These are phyloP conservation scores for Heliconius sara DNA, from an alignment of 2,888 invertebrate species.

Conservation along the genomic window DNA sequence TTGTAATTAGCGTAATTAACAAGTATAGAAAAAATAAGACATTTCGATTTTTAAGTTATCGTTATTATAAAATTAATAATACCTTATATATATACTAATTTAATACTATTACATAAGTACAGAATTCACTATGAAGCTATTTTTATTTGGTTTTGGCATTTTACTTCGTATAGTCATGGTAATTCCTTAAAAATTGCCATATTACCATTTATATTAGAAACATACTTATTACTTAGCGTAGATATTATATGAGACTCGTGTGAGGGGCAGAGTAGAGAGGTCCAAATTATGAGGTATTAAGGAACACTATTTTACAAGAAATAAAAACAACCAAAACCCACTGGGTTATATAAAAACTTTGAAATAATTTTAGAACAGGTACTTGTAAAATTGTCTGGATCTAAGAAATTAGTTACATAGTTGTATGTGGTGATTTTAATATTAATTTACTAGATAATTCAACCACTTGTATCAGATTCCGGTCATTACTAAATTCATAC, in stretches of 20 bases:
- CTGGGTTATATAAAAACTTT: too few species aligned
- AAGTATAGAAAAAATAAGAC: too few species aligned
- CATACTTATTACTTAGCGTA: slow-evolving; percentile 50
- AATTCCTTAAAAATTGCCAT: slow-evolving; percentile 67
- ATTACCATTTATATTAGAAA: slow-evolving; percentile 80
- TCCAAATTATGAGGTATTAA: slow-evolving; percentile 32
- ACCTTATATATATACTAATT: neutral
- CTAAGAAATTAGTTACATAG: too few species aligned
- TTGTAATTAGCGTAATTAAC: too few species aligned
- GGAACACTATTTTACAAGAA: slow-evolving; percentile 50
- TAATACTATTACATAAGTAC: slow-evolving; percentile 35
- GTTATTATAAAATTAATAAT: neutral
- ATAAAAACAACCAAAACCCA: slow-evolving; percentile 49
- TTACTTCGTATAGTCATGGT: slow-evolving; percentile 45
- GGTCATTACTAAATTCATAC: too few species aligned
- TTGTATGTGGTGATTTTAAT: too few species aligned
- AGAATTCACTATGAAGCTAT: slow-evolving; percentile 42
- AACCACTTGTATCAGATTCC: too few species aligned
- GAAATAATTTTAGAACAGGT: too few species aligned
- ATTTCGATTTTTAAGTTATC: too few species aligned
- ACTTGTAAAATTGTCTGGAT: too few species aligned
- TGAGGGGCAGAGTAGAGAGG: slow-evolving; percentile 31
- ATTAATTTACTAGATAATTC: too few species aligned
- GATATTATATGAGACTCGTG: slow-evolving; percentile 46
- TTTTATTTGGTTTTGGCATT: slow-evolving; percentile 43